Percentiles rank a stretch among this genome's conserved stretches.
Evolutionary conservation across 2,113 vertebrate species (phyloP).

Genomic region (Cynocephalus volans): DNA sequence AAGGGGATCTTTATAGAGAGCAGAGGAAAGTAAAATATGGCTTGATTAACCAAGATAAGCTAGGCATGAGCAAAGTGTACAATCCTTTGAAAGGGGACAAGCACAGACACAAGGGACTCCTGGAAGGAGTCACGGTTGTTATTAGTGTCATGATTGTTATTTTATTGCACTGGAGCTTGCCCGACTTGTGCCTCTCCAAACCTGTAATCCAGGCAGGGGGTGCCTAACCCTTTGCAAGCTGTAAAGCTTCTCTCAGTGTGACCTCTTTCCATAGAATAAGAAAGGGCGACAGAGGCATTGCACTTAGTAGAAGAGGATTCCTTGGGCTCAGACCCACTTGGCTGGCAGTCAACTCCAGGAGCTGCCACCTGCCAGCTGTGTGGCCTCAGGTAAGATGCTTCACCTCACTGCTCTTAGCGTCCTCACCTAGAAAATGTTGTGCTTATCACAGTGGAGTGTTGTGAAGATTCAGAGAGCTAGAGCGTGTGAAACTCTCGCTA

Average conservation of each 20-base stretch:
- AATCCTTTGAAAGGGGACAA: conserved; percentile 74
- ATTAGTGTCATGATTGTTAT: conserved; percentile 14
- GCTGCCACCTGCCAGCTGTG: background rate
- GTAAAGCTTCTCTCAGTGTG: conserved; percentile 68
- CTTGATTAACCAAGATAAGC: conserved; percentile 79
- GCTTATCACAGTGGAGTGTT: background rate
- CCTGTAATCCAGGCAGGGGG: conserved; percentile 36
- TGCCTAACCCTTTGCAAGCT: conserved; percentile 49
- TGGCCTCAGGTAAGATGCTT: background rate
- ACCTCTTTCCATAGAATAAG: conserved; percentile 33
- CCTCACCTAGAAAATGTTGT: background rate
- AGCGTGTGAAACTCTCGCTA: background rate
- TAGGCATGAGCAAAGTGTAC: conserved; percentile 57
- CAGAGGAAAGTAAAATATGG: conserved; percentile 80
- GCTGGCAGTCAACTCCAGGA: background rate
- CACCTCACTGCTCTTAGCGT: background rate
- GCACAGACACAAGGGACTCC: conserved; percentile 69
- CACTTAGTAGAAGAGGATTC: background rate
- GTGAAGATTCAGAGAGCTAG: background rate
- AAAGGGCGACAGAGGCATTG: background rate
- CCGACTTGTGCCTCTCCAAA: conserved; percentile 67
- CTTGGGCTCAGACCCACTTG: background rate
- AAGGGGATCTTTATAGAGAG: conserved; percentile 74
- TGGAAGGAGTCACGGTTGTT: background rate
- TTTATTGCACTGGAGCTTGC: conserved; percentile 13